A percentile compares a stretch with the other conserved stretches of the same genome.
phyloP scores from a whole-genome alignment of 1,140 invertebrate species.

The Brachionus plicatilis region DNA sequence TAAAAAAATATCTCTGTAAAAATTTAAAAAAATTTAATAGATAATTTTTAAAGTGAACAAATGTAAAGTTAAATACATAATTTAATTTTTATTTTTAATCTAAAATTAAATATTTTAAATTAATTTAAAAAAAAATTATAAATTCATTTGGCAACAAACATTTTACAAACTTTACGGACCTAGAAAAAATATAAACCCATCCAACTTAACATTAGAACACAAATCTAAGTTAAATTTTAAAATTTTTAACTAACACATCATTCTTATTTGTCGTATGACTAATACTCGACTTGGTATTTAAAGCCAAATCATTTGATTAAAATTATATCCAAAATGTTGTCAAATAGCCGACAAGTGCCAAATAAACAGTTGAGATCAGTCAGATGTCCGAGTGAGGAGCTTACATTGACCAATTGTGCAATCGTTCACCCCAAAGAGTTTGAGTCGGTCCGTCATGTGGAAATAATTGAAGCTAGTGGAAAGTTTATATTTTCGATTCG shows the following conservation, averaged over 20 bases:
- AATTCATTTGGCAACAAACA: too few relatives aligned
- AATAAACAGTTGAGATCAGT: constrained; percentile 65
- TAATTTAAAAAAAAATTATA: too few relatives aligned
- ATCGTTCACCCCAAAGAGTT: constrained; percentile 79
- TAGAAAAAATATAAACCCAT: background rate
- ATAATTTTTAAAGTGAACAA: too few relatives aligned
- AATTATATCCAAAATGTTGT: background rate
- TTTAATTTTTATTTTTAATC: too few relatives aligned
- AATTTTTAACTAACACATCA: background rate
- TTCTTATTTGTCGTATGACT: background rate
- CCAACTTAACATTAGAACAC: background rate
- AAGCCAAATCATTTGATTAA: constrained; percentile 9
- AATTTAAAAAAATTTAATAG: too few relatives aligned
- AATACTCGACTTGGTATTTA: background rate
- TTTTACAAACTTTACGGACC: too few relatives aligned
- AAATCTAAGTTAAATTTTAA: background rate
- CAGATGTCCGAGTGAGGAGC: constrained; percentile 87
- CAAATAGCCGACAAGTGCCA: background rate
- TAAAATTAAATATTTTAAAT: too few relatives aligned
- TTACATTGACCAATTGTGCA: constrained; percentile 85
- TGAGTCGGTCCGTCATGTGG: constrained; percentile 70
- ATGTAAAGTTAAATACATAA: too few relatives aligned
- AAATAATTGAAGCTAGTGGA: constrained; percentile 71
- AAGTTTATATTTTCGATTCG: constrained; percentile 77
- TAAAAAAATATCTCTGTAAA: too few relatives aligned